Conservation (phyloP, 2,797 vertebrate species). For the Aratinga solstitialis region DNA sequence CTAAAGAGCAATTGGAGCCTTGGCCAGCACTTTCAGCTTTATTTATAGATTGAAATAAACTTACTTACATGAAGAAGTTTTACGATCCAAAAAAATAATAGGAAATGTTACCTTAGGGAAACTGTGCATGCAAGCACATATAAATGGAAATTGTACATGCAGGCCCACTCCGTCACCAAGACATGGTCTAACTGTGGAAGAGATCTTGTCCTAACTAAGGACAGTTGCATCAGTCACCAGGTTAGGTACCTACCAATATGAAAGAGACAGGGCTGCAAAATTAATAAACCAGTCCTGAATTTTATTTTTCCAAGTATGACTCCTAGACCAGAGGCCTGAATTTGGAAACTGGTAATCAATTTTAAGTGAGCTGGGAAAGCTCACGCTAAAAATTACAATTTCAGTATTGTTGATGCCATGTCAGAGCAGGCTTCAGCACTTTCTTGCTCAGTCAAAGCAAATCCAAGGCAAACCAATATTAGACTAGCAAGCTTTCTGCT, state of each 20-base stretch:
- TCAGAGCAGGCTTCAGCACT: background rate
- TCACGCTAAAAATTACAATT: background rate
- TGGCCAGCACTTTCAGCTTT: background rate
- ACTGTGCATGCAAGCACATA: background rate
- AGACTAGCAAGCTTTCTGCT: background rate
- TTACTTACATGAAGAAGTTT: constrained; percentile 16
- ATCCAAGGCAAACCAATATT: background rate
- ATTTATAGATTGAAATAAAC: constrained; percentile 48
- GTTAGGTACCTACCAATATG: background rate
- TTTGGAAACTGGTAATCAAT: background rate
- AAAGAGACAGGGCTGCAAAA: background rate
- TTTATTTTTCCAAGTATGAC: background rate
- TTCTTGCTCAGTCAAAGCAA: background rate
- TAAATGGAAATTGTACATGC: constrained; percentile 21
- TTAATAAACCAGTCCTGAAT: background rate
- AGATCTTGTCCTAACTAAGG: background rate
- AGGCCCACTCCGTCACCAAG: background rate
- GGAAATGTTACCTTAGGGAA: constrained; percentile 59
- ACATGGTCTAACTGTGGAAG: background rate
- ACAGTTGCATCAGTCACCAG: background rate
- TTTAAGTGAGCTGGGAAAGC: background rate
- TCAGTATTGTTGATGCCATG: background rate
- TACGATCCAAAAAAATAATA: constrained; percentile 48
- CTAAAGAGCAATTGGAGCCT: background rate
- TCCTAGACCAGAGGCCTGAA: background rate